phyloP scores from a whole-genome alignment of 2,113 vertebrate species.

The Erythrocebus patas region DNA sequence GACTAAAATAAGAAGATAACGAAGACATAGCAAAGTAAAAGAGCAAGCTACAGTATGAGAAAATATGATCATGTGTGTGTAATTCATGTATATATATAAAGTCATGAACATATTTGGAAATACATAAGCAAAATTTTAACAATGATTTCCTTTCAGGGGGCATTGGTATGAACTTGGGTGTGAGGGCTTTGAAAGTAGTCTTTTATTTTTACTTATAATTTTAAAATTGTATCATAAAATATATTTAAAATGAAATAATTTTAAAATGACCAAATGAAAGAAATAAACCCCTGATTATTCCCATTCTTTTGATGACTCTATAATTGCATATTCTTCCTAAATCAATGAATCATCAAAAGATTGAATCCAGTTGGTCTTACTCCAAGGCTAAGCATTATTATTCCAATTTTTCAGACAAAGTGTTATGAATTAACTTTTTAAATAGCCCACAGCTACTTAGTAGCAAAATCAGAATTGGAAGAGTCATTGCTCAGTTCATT shows the following conservation, averaged over 20 bases:
- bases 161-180: not conserved
- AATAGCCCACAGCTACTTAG: not conserved
- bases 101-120: not conserved
- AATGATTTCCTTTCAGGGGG: not conserved
- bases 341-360: not conserved
- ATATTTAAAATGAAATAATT: not conserved
- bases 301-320: not conserved
- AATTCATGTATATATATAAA: not conserved
- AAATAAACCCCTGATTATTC: not conserved
- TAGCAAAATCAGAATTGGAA: not conserved
- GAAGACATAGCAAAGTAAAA: not conserved
- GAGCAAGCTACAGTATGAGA: not conserved
- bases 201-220: slow-evolving; percentile 1
- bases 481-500: not conserved
- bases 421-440: not conserved
- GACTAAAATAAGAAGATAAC: not conserved
- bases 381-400: not conserved
- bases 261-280: not conserved
- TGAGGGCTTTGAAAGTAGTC: not conserved
- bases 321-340: not conserved
- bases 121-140: not conserved
- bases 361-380: not conserved
- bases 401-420: not conserved
- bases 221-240: not conserved
- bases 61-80: not conserved